Conservation (phyloP, 2,888 invertebrate genomes). For the Platypus cylindrus region DNA sequence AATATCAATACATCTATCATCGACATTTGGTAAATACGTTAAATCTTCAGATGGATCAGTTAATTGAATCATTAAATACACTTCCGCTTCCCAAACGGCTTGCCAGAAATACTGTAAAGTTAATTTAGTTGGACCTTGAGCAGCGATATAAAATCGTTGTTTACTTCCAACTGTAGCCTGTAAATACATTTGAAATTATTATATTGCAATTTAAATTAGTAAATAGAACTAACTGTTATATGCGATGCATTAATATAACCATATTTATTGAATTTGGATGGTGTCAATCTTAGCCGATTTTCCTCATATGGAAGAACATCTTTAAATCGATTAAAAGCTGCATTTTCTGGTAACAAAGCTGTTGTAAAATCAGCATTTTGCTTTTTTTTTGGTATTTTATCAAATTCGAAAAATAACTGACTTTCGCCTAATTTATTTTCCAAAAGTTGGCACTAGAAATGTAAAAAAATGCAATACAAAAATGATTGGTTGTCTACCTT, state of each 20-base stretch:
- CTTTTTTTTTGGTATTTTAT: conserved; percentile 68
- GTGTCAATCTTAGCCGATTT: conserved; percentile 71
- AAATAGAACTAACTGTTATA: conserved; percentile 50
- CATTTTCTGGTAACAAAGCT: conserved; percentile 60
- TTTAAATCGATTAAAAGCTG: conserved; percentile 40
- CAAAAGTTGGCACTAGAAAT: conserved; percentile 47
- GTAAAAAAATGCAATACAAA: not conserved
- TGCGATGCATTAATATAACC: conserved; percentile 92
- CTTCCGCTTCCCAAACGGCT: conserved; percentile 81
- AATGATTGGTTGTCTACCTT: not conserved
- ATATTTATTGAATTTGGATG: conserved; percentile 66
- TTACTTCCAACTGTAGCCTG: conserved; percentile 73
- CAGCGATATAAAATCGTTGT: conserved; percentile 75
- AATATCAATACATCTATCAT: conserved; percentile 46
- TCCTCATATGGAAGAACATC: conserved; percentile 85
- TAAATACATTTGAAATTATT: conserved; percentile 3
- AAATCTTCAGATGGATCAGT: conserved; percentile 45
- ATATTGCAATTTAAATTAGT: not conserved
- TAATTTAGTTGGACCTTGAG: conserved; percentile 52
- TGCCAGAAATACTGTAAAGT: conserved; percentile 66
- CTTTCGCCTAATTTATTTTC: conserved; percentile 58
- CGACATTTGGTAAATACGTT: conserved; percentile 47
- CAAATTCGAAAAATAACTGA: conserved; percentile 72
- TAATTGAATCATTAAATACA: conserved; percentile 67
- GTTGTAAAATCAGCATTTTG: conserved; percentile 56